Evolutionary conservation across 2,888 invertebrate species (phyloP).

Genomic region (Amaurobius ferox): DNA sequence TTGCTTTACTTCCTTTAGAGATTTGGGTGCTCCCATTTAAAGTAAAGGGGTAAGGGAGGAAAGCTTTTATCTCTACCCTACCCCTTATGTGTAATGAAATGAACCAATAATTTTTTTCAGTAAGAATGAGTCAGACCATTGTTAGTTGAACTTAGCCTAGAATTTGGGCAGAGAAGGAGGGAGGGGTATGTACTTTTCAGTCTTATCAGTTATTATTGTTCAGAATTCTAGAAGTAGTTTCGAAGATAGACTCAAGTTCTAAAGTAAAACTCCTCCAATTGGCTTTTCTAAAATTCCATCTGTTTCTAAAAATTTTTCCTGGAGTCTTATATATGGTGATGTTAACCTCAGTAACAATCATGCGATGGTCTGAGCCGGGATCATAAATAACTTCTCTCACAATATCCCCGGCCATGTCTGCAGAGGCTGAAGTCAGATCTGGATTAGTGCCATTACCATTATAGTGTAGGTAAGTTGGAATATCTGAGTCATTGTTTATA

Average conservation of each 20-base stretch:
- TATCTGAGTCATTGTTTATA: slow-evolving; percentile 1
- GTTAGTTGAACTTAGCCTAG: too few species aligned
- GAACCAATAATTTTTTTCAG: too few species aligned
- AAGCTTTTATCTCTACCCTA: too few species aligned
- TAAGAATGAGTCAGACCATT: too few species aligned
- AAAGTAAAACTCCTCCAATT: not conserved
- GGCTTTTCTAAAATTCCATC: slow-evolving; percentile 14
- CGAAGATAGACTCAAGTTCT: not conserved
- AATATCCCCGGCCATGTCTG: not conserved
- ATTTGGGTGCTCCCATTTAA: too few species aligned
- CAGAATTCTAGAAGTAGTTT: too few species aligned
- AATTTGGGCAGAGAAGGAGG: too few species aligned
- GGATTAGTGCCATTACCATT: slow-evolving; percentile 13
- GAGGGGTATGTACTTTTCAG: too few species aligned
- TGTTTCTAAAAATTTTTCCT: not conserved
- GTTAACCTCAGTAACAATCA: slow-evolving; percentile 8
- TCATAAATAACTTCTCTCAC: slow-evolving; percentile 12
- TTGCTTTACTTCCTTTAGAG: too few species aligned
- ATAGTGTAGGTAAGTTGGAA: slow-evolving; percentile 16
- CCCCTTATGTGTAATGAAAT: too few species aligned
- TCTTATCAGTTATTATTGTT: too few species aligned
- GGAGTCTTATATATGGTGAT: not conserved
- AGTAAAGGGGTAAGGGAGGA: too few species aligned
- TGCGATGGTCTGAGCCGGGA: slow-evolving; percentile 8
- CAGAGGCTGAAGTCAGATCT: slow-evolving; percentile 14